Percentiles rank a stretch among this genome's conserved stretches.
Evolutionary conservation across 1,140 invertebrate genomes (phyloP).

Genomic region (Chelonus insularis): DNA sequence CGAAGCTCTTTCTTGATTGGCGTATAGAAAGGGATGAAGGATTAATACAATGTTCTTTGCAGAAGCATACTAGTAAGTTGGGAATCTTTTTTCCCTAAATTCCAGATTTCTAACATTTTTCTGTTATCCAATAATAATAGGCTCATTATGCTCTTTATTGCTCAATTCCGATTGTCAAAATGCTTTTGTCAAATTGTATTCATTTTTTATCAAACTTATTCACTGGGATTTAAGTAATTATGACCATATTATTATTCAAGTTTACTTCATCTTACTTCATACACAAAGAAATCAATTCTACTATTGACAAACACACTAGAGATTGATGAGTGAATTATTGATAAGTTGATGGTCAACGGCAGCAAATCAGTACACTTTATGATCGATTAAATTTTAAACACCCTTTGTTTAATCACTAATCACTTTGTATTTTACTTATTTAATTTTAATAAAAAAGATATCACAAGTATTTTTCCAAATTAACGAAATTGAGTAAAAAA

Average conservation of each 20-base stretch:
- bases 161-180: background rate
- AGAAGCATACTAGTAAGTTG: constrained; percentile 31
- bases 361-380: background rate
- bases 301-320: too few species aligned
- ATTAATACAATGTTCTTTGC: constrained; percentile 39
- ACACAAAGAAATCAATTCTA: too few species aligned
- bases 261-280: too few species aligned
- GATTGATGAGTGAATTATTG: background rate
- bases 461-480: too few species aligned
- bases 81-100: constrained; percentile 30
- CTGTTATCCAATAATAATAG: constrained; percentile 23
- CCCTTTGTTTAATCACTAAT: too few species aligned
- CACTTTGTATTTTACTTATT: too few species aligned
- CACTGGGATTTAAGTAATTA: too few species aligned
- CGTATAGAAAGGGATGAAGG: constrained; percentile 28
- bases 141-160: background rate
- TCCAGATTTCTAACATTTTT: constrained; percentile 41
- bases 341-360: background rate
- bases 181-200: background rate
- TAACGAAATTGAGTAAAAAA: too few species aligned
- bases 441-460: too few species aligned
- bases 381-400: background rate
- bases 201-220: too few species aligned
- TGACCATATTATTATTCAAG: too few species aligned
- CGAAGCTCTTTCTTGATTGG: background rate